Conservation (phyloP, 2,113 vertebrate species). For the Lanius ludovicianus region DNA sequence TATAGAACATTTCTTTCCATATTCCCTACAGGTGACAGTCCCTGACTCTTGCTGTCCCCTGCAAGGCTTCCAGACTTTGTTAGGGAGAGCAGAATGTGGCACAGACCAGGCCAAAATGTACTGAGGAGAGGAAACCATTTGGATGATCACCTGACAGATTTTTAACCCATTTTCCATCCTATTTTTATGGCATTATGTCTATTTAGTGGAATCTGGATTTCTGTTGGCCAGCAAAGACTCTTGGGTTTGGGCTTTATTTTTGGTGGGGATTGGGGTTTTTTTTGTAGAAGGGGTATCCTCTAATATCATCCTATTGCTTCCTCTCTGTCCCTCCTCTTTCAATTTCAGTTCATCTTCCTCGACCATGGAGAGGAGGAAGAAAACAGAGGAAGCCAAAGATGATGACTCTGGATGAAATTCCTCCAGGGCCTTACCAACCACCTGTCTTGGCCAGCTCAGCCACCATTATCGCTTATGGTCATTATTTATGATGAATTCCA, state of each 20-base stretch:
- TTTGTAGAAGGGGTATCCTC: not conserved
- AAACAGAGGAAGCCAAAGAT: not conserved
- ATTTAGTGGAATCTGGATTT: not conserved
- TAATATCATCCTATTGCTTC: not conserved
- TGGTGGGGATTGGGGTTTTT: rapidly evolving
- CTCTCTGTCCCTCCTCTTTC: not conserved
- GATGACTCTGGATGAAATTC: not conserved
- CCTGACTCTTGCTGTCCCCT: not conserved
- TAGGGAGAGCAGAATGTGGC: not conserved
- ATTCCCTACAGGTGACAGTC: not conserved
- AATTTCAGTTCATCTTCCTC: not conserved
- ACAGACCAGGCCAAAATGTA: not conserved
- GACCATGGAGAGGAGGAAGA: not conserved
- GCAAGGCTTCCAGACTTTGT: not conserved
- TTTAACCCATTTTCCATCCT: not conserved
- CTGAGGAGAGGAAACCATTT: not conserved
- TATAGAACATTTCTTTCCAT: rapidly evolving
- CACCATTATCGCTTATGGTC: not conserved
- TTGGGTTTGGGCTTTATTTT: not conserved
- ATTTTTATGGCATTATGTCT: not conserved
- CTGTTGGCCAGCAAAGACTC: not conserved
- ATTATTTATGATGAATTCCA: not conserved
- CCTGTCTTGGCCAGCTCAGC: not conserved
- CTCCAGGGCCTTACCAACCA: not conserved
- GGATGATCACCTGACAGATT: not conserved